phyloP scores from a whole-genome alignment of 2,888 invertebrate species.

The Magallana nippona region DNA sequence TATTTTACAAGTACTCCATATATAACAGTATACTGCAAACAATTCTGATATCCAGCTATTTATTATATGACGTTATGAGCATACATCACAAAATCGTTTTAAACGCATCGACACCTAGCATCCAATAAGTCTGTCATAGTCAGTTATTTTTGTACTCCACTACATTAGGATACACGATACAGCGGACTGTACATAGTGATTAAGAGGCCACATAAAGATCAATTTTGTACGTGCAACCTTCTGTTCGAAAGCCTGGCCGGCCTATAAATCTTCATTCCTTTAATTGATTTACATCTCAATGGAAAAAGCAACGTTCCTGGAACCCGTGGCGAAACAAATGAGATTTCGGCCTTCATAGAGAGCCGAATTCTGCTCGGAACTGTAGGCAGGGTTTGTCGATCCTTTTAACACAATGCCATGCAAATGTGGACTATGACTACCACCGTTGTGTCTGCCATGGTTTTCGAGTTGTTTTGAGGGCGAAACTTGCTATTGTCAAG shows the following conservation, averaged over 20 bases:
- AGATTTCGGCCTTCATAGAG: constrained; percentile 4
- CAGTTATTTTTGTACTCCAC: not conserved
- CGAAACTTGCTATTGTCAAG: not conserved
- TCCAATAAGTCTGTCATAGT: not conserved
- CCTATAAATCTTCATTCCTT: constrained; percentile 27
- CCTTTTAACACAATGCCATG: not conserved
- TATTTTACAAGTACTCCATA: too few species aligned
- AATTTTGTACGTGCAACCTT: constrained; percentile 27
- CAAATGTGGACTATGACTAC: not conserved
- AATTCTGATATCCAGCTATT: too few species aligned
- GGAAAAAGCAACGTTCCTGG: not conserved
- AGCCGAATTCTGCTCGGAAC: not conserved
- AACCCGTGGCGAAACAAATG: constrained; percentile 32
- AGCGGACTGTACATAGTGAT: not conserved
- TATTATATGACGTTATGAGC: too few species aligned
- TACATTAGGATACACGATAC: not conserved
- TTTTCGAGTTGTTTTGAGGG: not conserved
- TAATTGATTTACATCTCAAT: constrained; percentile 32
- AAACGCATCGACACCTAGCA: not conserved
- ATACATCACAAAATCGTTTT: not conserved
- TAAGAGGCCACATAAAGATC: constrained; percentile 4
- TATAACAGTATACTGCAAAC: too few species aligned
- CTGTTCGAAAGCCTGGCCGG: not conserved
- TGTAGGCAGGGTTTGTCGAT: not conserved
- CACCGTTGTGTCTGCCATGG: not conserved